Conservation (phyloP, 2,888 invertebrate species). For the Reticulitermes lucifugus region DNA sequence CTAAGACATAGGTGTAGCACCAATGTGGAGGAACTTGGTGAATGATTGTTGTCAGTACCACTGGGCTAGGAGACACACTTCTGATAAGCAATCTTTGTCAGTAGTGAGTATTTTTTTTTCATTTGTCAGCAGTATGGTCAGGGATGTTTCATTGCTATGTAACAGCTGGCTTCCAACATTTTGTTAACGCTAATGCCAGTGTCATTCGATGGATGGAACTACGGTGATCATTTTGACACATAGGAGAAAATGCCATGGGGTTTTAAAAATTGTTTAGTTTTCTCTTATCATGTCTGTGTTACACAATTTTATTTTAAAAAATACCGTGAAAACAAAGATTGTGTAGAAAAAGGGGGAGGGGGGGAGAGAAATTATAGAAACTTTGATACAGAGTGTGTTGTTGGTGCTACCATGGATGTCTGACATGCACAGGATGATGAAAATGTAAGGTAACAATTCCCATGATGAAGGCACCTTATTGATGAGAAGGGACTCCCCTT, state of each 20-base stretch:
- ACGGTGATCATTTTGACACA: constrained; percentile 13
- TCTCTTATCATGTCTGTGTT: constrained; percentile 23
- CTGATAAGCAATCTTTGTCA: constrained; percentile 27
- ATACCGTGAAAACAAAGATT: not conserved
- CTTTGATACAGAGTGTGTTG: not conserved
- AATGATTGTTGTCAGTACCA: not conserved
- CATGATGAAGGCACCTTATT: constrained; percentile 37
- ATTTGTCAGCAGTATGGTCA: constrained; percentile 22
- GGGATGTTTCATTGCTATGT: constrained; percentile 12
- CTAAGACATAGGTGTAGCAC: constrained; percentile 54
- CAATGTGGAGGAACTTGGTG: constrained; percentile 17
- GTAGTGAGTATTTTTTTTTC: constrained; percentile 7
- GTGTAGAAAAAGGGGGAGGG: not conserved
- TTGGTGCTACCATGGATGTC: constrained; percentile 6
- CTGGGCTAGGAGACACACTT: constrained; percentile 24
- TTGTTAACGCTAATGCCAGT: constrained; percentile 20
- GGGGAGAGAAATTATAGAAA: not conserved
- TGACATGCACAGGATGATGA: not conserved
- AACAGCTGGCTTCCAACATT: constrained; percentile 32
- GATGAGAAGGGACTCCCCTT: constrained; percentile 29
- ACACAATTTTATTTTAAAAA: not conserved
- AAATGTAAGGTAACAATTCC: not conserved
- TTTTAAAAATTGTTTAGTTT: constrained; percentile 15
- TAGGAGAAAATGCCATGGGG: constrained; percentile 8
- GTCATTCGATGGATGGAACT: constrained; percentile 20